Evolutionary conservation across 92 coral and sea anemone genomes (phyloP).

Genomic region (Meandrina meandrites): DNA sequence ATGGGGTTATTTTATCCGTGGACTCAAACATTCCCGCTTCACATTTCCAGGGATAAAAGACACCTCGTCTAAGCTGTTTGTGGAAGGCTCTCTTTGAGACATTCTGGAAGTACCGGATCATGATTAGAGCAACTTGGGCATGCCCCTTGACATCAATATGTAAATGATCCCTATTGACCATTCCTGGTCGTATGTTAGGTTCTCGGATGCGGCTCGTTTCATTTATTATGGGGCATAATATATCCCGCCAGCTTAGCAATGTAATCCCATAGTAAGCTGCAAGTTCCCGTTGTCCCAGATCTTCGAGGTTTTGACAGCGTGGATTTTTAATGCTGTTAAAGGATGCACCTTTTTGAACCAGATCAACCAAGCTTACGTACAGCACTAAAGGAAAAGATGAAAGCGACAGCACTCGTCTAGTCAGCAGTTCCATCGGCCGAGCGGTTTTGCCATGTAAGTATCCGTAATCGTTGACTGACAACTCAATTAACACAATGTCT

Average conservation of each 20-base stretch:
- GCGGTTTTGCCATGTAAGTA: conserved; percentile 55
- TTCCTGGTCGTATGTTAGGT: conserved; percentile 25
- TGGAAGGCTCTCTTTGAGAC: background rate
- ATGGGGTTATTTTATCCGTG: too few relatives aligned
- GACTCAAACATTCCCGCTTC: too few relatives aligned
- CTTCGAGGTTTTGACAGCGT: conserved; percentile 67
- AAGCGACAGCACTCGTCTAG: conserved; percentile 59
- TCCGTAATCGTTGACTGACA: conserved; percentile 74
- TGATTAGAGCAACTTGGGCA: conserved; percentile 40
- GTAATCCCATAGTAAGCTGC: conserved; percentile 75
- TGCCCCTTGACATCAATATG: conserved; percentile 51
- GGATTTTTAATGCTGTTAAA: conserved; percentile 22
- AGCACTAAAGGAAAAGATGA: conserved; percentile 61
- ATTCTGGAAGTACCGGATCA: conserved; percentile 46
- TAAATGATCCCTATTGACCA: conserved; percentile 38
- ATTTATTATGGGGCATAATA: conserved; percentile 68
- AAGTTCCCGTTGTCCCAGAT: conserved; percentile 67
- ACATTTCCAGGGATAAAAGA: too few relatives aligned
- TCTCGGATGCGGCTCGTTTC: background rate
- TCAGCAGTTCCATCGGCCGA: conserved; percentile 64
- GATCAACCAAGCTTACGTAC: conserved; percentile 54
- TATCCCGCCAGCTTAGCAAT: conserved; percentile 76
- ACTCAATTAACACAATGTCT: conserved; percentile 64
- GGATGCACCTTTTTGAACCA: background rate
- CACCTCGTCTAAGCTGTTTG: background rate